Evolutionary conservation across 2,113 vertebrate species (phyloP).

Genomic region (Serilophus lunatus): DNA sequence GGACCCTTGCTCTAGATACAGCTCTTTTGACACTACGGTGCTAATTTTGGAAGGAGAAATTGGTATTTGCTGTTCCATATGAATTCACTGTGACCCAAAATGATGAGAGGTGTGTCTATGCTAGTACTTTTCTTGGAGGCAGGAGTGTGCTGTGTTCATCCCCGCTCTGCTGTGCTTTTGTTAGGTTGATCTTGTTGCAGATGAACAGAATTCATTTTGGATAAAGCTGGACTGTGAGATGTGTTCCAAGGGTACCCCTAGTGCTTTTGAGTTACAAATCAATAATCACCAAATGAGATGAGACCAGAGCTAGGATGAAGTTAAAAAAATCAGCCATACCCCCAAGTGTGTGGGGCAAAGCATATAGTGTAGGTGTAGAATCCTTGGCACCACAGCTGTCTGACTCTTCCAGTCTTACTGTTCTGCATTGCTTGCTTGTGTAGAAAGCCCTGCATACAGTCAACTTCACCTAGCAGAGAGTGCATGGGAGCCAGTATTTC

Average conservation of each 20-base stretch:
- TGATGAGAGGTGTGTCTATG: not conserved
- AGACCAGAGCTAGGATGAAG: not conserved
- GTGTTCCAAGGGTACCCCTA: not conserved
- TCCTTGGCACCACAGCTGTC: not conserved
- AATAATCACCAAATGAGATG: not conserved
- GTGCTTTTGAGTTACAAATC: not conserved
- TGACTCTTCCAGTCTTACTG: not conserved
- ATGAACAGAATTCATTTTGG: not conserved
- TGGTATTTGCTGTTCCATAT: not conserved
- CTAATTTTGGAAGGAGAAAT: not conserved
- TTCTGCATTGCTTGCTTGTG: rapidly evolving
- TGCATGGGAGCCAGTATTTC: rapidly evolving
- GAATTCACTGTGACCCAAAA: not conserved
- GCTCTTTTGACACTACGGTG: not conserved
- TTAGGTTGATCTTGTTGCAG: not conserved
- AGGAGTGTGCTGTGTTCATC: not conserved
- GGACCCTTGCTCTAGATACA: not conserved
- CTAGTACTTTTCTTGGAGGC: not conserved
- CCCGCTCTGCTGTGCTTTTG: not conserved
- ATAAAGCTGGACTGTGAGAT: not conserved
- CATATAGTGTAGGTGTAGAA: rapidly evolving
- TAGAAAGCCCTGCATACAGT: not conserved
- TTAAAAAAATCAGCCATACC: not conserved
- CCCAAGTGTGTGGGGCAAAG: rapidly evolving
- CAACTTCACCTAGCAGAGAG: not conserved